Conservation (phyloP, 2,888 invertebrate genomes). For the Drosophila sordidula region DNA sequence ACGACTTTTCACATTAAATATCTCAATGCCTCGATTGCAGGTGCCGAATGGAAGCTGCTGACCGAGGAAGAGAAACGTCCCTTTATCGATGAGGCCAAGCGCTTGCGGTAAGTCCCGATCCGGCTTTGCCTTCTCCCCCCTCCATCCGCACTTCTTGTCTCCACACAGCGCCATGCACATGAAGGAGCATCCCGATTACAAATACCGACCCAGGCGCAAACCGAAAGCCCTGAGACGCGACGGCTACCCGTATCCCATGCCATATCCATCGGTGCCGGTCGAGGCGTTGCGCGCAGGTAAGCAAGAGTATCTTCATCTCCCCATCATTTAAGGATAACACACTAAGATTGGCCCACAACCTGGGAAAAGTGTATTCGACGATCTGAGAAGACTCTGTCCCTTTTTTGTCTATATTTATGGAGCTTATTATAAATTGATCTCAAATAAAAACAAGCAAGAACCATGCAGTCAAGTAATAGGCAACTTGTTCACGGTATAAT, state of each 20-base stretch:
- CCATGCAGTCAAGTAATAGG: too few relatives aligned
- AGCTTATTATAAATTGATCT: too few relatives aligned
- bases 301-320: conserved; percentile 69
- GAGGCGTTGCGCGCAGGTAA: conserved; percentile 94
- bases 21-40: conserved; percentile 83
- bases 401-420: too few relatives aligned
- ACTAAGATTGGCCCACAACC: too few relatives aligned
- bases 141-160: conserved; percentile 9
- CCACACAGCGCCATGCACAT: conserved; percentile 93
- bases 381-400: too few relatives aligned
- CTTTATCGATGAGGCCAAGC: conserved; percentile 98
- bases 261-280: conserved; percentile 96
- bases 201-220: conserved; percentile 95
- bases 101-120: conserved; percentile 86
- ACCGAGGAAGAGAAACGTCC: conserved; percentile 98
- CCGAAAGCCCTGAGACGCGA: conserved; percentile 95
- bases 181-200: conserved; percentile 98
- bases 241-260: conserved; percentile 96
- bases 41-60: conserved; percentile 98
- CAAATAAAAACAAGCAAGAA: too few relatives aligned
- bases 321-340: too few relatives aligned
- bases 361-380: too few relatives aligned
- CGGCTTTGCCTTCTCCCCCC: background rate
- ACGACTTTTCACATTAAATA: conserved; percentile 41
- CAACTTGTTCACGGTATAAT: too few relatives aligned